Conservation (phyloP, 2,888 invertebrate species). For the Zele albiditarsus region DNA sequence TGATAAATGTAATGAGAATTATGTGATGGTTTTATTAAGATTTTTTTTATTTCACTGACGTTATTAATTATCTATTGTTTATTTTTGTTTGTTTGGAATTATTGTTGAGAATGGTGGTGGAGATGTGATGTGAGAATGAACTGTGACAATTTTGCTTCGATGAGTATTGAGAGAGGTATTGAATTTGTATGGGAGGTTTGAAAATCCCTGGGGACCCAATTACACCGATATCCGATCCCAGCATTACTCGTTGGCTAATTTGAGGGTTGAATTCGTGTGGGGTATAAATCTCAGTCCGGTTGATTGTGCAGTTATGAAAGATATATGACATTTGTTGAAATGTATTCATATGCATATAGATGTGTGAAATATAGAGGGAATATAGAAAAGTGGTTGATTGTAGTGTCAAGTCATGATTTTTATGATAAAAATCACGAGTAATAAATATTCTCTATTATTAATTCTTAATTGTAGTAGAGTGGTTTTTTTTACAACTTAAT, state of each 20-base stretch:
- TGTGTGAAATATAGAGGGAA: not conserved
- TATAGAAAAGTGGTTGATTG: not conserved
- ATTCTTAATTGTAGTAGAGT: too few species aligned
- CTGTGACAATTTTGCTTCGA: not conserved
- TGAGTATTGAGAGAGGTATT: constrained; percentile 27
- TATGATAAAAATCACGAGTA: constrained; percentile 1
- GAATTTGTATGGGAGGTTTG: constrained; percentile 30
- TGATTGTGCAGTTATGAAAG: constrained; percentile 61
- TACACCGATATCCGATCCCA: constrained; percentile 72
- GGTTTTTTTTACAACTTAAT: too few species aligned
- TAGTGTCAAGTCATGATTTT: constrained; percentile 21
- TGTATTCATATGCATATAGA: not conserved
- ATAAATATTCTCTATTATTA: not conserved
- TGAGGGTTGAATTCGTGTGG: constrained; percentile 65
- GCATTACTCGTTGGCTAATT: constrained; percentile 71
- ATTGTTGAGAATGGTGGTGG: too few species aligned
- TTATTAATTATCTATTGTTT: too few species aligned
- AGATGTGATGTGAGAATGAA: too few species aligned
- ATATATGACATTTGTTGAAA: not conserved
- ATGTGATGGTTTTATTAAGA: not conserved
- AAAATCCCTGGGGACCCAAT: constrained; percentile 72
- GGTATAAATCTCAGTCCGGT: constrained; percentile 62
- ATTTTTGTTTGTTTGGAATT: too few species aligned
- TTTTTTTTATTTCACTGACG: too few species aligned
- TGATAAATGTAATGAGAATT: not conserved